phyloP scores from a whole-genome alignment of 92 coral and sea anemone species.

The Parazoanthus atlanticus region DNA sequence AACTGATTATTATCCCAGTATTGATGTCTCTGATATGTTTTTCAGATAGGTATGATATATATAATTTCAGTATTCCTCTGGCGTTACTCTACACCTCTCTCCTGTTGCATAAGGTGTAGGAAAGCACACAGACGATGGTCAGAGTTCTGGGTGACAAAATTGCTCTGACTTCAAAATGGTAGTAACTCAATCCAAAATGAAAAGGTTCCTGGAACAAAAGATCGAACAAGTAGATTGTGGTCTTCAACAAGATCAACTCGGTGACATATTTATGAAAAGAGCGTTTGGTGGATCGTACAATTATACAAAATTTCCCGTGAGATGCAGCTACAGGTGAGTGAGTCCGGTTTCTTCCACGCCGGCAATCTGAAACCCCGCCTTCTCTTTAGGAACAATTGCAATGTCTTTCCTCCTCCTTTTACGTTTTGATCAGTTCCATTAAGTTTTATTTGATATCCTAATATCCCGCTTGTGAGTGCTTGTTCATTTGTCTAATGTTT shows the following conservation, averaged over 20 bases:
- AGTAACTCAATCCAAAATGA: neutral
- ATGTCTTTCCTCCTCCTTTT: neutral
- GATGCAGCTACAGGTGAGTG: neutral
- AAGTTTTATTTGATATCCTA: neutral
- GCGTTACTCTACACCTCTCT: neutral
- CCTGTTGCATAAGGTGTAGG: neutral
- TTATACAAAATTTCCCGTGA: neutral
- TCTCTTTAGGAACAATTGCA: neutral
- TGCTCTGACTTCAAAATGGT: neutral
- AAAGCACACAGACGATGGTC: neutral
- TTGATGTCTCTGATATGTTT: too few relatives aligned
- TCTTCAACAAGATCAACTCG: neutral
- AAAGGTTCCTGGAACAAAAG: too few relatives aligned
- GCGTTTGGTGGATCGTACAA: too few relatives aligned
- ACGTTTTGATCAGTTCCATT: neutral
- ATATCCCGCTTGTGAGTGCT: neutral
- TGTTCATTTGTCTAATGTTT: neutral
- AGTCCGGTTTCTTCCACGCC: too few relatives aligned
- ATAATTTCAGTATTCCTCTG: too few relatives aligned
- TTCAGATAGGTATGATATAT: too few relatives aligned
- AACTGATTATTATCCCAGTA: neutral
- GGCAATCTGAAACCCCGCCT: constrained; percentile 17
- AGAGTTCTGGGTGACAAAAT: neutral
- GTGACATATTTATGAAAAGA: too few relatives aligned
- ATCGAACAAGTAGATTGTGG: neutral